A percentile compares a stretch with the other conserved stretches of the same genome.
Evolutionary conservation across 2,888 invertebrate genomes (phyloP).

Genomic region (Agrotis exclamationis): DNA sequence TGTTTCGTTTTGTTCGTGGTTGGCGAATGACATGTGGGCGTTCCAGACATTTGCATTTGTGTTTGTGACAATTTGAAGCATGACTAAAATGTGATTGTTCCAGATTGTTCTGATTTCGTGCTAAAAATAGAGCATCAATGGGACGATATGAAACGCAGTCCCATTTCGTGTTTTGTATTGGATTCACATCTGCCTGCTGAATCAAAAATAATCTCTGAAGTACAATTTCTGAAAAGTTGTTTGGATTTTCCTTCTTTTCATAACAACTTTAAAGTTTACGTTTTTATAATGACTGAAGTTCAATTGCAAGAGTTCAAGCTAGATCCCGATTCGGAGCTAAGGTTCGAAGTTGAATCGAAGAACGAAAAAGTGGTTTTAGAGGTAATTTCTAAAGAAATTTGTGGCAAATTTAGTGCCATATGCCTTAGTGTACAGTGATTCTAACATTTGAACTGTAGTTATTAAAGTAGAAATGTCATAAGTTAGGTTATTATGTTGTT

Average conservation of each 20-base stretch:
- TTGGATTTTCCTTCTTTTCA: conserved; percentile 17
- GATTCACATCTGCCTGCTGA: conserved; percentile 28
- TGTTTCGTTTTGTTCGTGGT: conserved; percentile 13
- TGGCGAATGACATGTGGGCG: neutral
- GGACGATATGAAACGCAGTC: conserved; percentile 3
- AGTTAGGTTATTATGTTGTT: conserved; percentile 57
- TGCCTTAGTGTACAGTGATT: neutral
- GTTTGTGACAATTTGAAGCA: neutral
- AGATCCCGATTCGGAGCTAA: conserved; percentile 97
- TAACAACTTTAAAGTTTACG: neutral
- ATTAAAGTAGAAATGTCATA: neutral
- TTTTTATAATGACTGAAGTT: conserved; percentile 84
- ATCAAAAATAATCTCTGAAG: neutral
- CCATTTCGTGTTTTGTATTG: conserved; percentile 35
- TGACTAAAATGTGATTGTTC: neutral
- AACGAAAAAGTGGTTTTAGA: conserved; percentile 95
- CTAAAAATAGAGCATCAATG: conserved; percentile 1
- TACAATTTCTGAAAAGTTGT: neutral
- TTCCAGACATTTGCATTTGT: neutral
- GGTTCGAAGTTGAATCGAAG: conserved; percentile 98
- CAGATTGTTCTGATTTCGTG: neutral
- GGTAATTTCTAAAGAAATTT: conserved; percentile 81
- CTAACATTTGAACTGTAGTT: neutral
- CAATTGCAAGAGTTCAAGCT: conserved; percentile 94
- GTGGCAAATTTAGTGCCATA: neutral